A percentile compares a stretch with the other conserved stretches of the same genome.
Evolutionary conservation across 1,140 invertebrate species (phyloP).

Genomic region (Drosophila arawakana): DNA sequence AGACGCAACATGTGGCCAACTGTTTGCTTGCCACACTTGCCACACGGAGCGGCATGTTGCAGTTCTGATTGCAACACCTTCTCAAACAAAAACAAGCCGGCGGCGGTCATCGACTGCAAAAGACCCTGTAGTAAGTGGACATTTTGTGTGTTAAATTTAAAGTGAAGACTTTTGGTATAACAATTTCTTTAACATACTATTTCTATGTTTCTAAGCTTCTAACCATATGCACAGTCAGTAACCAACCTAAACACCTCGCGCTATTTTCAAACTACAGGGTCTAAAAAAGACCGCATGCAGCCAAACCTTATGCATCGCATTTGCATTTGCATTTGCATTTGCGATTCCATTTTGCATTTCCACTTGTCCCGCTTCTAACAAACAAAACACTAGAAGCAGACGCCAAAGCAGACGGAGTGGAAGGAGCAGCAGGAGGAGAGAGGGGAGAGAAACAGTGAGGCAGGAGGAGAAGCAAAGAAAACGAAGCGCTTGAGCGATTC

Average conservation of each 20-base stretch:
- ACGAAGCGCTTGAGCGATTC: constrained; percentile 66
- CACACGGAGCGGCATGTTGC: constrained; percentile 15
- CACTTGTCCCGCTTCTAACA: constrained; percentile 54
- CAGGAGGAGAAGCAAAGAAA: neutral
- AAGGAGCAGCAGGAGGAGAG: neutral
- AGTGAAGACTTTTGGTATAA: no score
- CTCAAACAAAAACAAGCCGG: neutral
- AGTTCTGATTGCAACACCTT: constrained; percentile 47
- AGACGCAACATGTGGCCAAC: constrained; percentile 6
- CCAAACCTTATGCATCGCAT: constrained; percentile 28
- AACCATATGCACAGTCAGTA: no score
- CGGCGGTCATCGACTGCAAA: no score
- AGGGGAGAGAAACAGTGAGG: neutral
- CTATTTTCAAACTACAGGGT: no score
- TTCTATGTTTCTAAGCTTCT: no score
- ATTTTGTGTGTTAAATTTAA: no score
- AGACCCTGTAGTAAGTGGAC: no score
- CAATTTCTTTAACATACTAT: no score
- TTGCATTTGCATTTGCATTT: constrained; percentile 25
- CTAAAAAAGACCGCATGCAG: neutral
- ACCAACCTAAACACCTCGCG: no score
- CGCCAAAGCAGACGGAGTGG: neutral
- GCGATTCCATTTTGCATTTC: constrained; percentile 46
- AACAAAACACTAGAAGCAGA: constrained; percentile 34
- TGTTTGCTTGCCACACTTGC: constrained; percentile 17